A percentile compares a stretch with the other conserved stretches of the same genome.
Evolutionary conservation across 2,797 vertebrate species (phyloP).

Genomic region (Pseudomugil gertrudae): DNA sequence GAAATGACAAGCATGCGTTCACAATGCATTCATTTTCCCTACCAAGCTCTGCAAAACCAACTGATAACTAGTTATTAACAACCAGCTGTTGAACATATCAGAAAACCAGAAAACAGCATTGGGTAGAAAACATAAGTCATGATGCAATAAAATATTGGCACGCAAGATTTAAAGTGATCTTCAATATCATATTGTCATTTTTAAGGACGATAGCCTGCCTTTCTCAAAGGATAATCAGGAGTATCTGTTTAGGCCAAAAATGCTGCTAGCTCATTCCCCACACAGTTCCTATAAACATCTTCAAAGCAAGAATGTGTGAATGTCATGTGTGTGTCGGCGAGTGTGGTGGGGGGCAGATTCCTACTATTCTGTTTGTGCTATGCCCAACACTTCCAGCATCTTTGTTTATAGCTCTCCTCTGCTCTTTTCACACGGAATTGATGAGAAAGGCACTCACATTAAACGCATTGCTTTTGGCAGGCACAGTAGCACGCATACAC

Average conservation of each 20-base stretch:
- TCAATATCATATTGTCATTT: neutral
- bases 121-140: neutral
- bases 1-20: too few relatives aligned
- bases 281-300: slow-evolving; percentile 46
- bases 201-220: neutral
- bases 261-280: slow-evolving; percentile 5
- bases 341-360: slow-evolving; percentile 25
- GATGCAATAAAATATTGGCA: neutral
- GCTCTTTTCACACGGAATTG: slow-evolving; percentile 73
- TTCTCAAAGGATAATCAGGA: neutral
- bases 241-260: slow-evolving; percentile 4
- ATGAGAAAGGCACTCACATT: slow-evolving; percentile 62
- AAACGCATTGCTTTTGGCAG: slow-evolving; percentile 65
- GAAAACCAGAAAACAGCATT: neutral
- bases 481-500: slow-evolving; percentile 13
- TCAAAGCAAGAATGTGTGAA: slow-evolving; percentile 45
- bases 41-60: neutral
- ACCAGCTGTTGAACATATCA: slow-evolving; percentile 2
- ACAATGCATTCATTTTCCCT: neutral
- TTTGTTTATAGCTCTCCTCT: slow-evolving; percentile 76
- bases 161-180: neutral
- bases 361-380: slow-evolving; percentile 68
- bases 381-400: slow-evolving; percentile 69
- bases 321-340: slow-evolving; percentile 7
- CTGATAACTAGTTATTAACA: neutral